Evolutionary conservation across 2,797 vertebrate genomes (phyloP).

Genomic region (Rhinogobio ventralis): DNA sequence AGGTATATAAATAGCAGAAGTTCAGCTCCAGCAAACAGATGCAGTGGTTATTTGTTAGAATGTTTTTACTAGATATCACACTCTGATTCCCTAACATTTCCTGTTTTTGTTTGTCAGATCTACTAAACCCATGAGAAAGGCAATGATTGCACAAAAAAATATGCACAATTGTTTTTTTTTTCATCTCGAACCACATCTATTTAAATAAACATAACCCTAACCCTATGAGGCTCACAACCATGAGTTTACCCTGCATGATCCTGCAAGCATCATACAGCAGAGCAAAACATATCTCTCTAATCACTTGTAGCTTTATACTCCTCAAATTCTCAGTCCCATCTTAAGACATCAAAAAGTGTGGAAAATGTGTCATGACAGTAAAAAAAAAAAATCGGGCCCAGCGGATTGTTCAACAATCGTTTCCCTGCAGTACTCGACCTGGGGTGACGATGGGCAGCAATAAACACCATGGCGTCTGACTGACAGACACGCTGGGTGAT

Average conservation of each 20-base stretch:
- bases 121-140: background rate
- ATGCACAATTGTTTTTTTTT: background rate
- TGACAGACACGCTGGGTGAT: slow-evolving; percentile 41
- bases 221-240: background rate
- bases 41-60: background rate
- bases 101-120: no score
- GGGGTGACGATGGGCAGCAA: slow-evolving; percentile 23
- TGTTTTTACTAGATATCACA: no score
- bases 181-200: no score
- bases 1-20: background rate
- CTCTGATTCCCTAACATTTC: no score
- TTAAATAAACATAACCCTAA: background rate
- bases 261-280: background rate
- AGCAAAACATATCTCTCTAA: background rate
- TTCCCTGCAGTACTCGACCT: background rate
- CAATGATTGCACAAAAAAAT: background rate
- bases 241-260: background rate
- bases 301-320: background rate
- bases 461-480: slow-evolving; percentile 43
- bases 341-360: slow-evolving; percentile 11
- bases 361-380: background rate
- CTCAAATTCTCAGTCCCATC: background rate
- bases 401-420: background rate
- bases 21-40: background rate
- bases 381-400: background rate